Evolutionary conservation across 2,888 invertebrate species (phyloP).

Genomic region (Brenthis hecate): DNA sequence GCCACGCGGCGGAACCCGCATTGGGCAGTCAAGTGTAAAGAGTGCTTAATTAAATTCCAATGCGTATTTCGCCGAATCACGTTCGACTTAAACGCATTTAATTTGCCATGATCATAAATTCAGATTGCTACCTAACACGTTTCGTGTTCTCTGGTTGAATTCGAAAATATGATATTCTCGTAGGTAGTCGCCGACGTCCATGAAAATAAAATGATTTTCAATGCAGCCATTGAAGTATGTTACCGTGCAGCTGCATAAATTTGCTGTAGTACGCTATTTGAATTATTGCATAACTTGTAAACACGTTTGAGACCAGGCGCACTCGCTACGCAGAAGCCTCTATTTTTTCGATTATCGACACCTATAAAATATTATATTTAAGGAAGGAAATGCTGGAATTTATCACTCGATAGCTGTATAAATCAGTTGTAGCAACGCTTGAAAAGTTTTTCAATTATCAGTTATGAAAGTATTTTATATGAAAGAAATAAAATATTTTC

Average conservation of each 20-base stretch:
- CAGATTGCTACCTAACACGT: slow-evolving; percentile 74
- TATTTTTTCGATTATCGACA: slow-evolving; percentile 60
- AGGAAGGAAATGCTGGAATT: not conserved
- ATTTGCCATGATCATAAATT: slow-evolving; percentile 75
- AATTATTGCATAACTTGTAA: slow-evolving; percentile 81
- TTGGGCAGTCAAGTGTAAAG: slow-evolving; percentile 56
- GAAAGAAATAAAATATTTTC: not conserved
- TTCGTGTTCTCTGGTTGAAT: slow-evolving; percentile 62
- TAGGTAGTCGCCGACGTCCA: slow-evolving; percentile 59
- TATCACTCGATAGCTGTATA: too few relatives aligned
- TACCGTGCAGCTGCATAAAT: slow-evolving; percentile 77
- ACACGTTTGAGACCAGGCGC: slow-evolving; percentile 68
- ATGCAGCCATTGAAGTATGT: slow-evolving; percentile 78
- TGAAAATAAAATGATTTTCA: slow-evolving; percentile 79
- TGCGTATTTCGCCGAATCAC: slow-evolving; percentile 61
- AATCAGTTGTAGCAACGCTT: too few relatives aligned
- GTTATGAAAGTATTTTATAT: not conserved
- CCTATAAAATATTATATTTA: slow-evolving; percentile 35
- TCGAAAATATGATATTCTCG: slow-evolving; percentile 59
- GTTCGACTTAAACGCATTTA: slow-evolving; percentile 69
- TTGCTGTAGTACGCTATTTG: slow-evolving; percentile 74
- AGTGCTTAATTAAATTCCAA: slow-evolving; percentile 67
- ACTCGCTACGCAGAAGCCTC: slow-evolving; percentile 58
- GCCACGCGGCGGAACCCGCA: slow-evolving; percentile 43
- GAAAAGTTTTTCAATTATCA: too few relatives aligned